phyloP scores from a whole-genome alignment of 2,113 vertebrate genomes.

The Neotragus pygmaeus region DNA sequence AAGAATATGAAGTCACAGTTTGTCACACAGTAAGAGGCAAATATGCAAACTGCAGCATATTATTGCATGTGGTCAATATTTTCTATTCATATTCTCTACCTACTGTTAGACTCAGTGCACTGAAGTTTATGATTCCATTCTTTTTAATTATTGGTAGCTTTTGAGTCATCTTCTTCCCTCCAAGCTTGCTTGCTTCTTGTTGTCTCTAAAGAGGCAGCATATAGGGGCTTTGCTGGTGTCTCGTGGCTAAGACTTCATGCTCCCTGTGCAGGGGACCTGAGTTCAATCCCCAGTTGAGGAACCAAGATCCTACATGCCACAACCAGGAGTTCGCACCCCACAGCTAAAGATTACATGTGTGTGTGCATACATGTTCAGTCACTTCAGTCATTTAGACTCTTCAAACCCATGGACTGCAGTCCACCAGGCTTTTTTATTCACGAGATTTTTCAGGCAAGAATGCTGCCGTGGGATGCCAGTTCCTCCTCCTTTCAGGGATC shows the following conservation, averaged over 20 bases:
- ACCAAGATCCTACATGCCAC: neutral
- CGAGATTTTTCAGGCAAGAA: neutral
- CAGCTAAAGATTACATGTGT: neutral
- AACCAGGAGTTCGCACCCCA: neutral
- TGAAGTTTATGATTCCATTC: too few species aligned
- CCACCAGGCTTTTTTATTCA: neutral
- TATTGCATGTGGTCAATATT: neutral
- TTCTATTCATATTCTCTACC: neutral
- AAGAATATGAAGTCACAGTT: neutral
- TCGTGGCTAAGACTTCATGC: neutral
- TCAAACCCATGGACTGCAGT: neutral
- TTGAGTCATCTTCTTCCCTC: neutral
- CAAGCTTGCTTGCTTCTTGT: neutral
- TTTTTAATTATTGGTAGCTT: neutral
- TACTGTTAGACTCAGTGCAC: neutral
- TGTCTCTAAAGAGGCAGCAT: neutral
- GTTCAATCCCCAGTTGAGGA: accelerated
- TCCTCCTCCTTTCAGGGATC: neutral
- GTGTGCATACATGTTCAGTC: neutral
- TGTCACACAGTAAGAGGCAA: neutral
- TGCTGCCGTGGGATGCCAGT: neutral
- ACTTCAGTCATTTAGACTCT: neutral
- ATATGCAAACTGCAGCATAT: neutral
- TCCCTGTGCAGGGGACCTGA: neutral
- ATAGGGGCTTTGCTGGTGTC: accelerated